phyloP scores from a whole-genome alignment of 92 coral and sea anemone species.

The Phenganax subtilis region DNA sequence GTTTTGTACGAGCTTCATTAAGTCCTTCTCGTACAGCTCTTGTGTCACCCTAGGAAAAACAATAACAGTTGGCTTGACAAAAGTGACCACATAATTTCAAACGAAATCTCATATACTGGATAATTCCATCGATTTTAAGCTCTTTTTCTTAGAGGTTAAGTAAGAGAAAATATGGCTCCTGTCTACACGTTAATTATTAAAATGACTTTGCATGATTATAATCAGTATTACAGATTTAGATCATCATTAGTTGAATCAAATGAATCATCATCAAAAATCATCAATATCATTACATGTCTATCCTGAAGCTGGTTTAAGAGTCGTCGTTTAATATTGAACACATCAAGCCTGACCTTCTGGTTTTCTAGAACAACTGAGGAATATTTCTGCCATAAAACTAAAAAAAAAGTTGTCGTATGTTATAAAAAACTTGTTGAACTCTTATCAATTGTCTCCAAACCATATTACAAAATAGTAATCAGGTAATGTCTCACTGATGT shows the following conservation, averaged over 20 bases:
- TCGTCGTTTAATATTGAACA: slow-evolving; percentile 91
- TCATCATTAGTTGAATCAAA: slow-evolving; percentile 26
- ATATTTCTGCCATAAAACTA: slow-evolving; percentile 96
- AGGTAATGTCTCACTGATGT: background rate
- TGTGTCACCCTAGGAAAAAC: slow-evolving; percentile 58
- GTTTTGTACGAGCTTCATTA: slow-evolving; percentile 58
- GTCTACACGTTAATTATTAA: background rate
- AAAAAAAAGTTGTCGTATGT: background rate
- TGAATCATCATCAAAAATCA: slow-evolving; percentile 34
- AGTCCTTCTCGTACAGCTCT: slow-evolving; percentile 66
- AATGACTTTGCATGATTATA: background rate
- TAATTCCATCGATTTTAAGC: too few relatives aligned
- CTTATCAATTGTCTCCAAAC: background rate
- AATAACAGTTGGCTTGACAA: background rate
- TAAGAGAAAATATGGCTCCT: too few relatives aligned
- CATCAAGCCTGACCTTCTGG: slow-evolving; percentile 99
- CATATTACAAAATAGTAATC: background rate
- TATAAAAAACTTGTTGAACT: background rate
- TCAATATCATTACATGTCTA: slow-evolving; percentile 90
- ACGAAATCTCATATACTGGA: too few relatives aligned
- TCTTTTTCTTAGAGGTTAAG: too few relatives aligned
- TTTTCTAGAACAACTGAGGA: slow-evolving; percentile 68
- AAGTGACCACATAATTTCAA: background rate
- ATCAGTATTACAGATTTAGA: slow-evolving; percentile 17
- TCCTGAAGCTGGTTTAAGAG: slow-evolving; percentile 95